A percentile compares a stretch with the other conserved stretches of the same genome.
phyloP scores from a whole-genome alignment of 2,888 invertebrate genomes.

The Emesis furor region DNA sequence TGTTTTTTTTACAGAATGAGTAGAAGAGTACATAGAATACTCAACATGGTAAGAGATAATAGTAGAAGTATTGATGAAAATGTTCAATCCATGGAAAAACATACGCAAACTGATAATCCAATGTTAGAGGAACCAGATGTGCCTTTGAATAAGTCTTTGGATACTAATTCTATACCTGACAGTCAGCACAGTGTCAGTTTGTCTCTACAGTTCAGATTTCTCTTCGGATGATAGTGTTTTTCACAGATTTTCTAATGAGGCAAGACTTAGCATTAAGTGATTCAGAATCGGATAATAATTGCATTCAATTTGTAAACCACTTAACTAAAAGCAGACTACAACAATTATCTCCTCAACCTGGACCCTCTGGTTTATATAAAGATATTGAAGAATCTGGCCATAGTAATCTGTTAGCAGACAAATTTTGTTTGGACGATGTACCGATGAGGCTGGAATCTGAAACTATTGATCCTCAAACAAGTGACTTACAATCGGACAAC shows the following conservation, averaged over 20 bases:
- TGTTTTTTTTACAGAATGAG: constrained; percentile 34
- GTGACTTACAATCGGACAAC: no score
- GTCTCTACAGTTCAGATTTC: constrained; percentile 21
- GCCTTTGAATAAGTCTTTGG: constrained; percentile 10
- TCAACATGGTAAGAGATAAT: constrained; percentile 20
- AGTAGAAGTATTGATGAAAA: constrained; percentile 22
- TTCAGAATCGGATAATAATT: constrained; percentile 26
- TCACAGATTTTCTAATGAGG: constrained; percentile 18
- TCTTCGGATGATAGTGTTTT: constrained; percentile 22
- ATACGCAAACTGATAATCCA: constrained; percentile 22
- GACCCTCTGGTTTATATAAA: constrained; percentile 3
- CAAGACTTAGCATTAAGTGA: constrained; percentile 21
- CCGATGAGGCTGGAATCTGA: no score
- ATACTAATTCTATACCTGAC: constrained; percentile 14
- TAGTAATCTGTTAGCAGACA: constrained; percentile 7
- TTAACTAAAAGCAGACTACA: constrained; percentile 14
- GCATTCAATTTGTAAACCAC: constrained; percentile 17
- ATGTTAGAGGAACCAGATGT: constrained; percentile 14
- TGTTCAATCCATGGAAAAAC: constrained; percentile 8
- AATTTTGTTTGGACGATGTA: no score
- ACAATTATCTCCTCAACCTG: constrained; percentile 16
- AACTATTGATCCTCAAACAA: no score
- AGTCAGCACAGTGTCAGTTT: constrained; percentile 8
- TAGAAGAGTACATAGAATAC: constrained; percentile 29
- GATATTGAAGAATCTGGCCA: constrained; percentile 24